phyloP scores from a whole-genome alignment of 2,113 vertebrate species.

The Diglossa brunneiventris region DNA sequence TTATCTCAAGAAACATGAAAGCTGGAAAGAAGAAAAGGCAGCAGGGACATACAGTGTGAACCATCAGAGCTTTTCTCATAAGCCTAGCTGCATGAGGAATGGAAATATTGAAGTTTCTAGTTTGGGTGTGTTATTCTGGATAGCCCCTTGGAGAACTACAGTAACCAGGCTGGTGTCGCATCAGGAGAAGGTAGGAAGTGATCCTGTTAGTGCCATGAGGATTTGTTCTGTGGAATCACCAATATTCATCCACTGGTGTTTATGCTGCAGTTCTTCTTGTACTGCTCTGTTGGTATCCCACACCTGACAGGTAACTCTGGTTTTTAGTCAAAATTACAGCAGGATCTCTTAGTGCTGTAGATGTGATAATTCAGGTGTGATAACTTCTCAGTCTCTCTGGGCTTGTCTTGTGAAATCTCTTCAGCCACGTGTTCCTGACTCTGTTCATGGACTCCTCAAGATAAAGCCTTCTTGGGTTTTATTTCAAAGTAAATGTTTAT shows the following conservation, averaged over 20 bases:
- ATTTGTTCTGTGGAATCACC: neutral
- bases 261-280: neutral
- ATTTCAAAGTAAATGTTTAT: neutral
- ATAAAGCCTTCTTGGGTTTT: neutral
- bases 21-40: neutral
- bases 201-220: neutral
- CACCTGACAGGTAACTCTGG: neutral
- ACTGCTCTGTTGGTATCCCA: neutral
- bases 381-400: neutral
- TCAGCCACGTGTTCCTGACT: neutral
- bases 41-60: neutral
- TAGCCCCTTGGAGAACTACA: neutral
- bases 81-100: neutral
- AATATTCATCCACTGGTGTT: neutral
- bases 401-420: neutral
- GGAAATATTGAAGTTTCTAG: neutral
- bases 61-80: neutral
- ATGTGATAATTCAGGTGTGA: neutral
- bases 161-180: neutral
- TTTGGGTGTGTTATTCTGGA: neutral
- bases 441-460: slow-evolving; percentile 10
- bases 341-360: neutral
- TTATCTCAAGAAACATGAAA: neutral
- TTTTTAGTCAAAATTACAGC: neutral
- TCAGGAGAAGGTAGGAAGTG: neutral